Evolutionary conservation across 2,888 invertebrate genomes (phyloP), one percentile per base, ranked within the genome.

Genomic region (Xestia ashworthii): DNA sequence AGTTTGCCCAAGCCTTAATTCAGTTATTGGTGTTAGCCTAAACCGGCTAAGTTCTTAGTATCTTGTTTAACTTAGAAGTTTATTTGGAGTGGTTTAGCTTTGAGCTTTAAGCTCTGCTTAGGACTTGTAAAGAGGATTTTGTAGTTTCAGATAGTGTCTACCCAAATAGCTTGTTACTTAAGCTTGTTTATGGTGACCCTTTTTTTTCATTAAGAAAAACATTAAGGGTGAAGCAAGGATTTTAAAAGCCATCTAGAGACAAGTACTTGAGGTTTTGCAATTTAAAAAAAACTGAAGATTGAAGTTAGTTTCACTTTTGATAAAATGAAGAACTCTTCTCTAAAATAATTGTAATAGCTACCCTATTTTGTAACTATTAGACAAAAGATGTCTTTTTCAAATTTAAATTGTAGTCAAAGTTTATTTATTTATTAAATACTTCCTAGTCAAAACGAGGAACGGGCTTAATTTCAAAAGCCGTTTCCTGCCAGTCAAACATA

Each of bases 1-100:
- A 44, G n/a, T 65, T 25, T 44, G 65, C 1, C 44, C 16, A 5
- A 65, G 44, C 9, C n/a, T 25, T 65, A 77, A 78, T 77, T 81
- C 71, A 55, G 71, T 77, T 83, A 78, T 78, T 65, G 58, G 46
- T 76, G 68, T 70, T 44, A 62, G 8, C 9, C 12, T 55, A 62
- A 70, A 22, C 41, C 9, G 22, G 66, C 19, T 55, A 16, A 62
- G 32, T 64, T 65, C 3, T 5, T 38, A 46, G 50, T 25, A 25
- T 58, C 41, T 68, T 50, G 16, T 80, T 68, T 65, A 11, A 58
- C 14, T 80, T 74, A 5, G 32, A 50, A 65, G 65, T 76, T 80
- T 68, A 68, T 74, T 80, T 65, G 4, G 5, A 62, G 65, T 48
- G 50, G 50, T 12, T 73, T 60, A 76, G 53, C 44, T 53, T 60